Percentiles rank a stretch among this genome's conserved stretches.
phyloP scores from a whole-genome alignment of 2,797 vertebrate genomes.

The Acrocephalus scirpaceus region DNA sequence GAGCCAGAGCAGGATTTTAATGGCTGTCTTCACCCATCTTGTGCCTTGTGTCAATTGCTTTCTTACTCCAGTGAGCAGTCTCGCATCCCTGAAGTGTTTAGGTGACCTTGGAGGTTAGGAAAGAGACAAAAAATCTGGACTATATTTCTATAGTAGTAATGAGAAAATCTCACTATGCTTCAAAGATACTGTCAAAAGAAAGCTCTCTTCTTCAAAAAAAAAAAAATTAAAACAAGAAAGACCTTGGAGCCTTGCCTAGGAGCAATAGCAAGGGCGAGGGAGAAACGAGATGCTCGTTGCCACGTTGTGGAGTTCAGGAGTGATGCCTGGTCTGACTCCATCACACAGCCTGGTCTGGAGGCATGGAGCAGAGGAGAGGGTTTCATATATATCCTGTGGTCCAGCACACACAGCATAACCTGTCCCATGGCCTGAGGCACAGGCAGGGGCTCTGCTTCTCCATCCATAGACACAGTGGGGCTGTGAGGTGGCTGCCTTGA shows the following conservation, averaged over 20 bases:
- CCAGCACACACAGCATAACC: not conserved
- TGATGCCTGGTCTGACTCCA: not conserved
- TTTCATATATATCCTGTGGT: not conserved
- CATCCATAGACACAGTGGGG: fast-evolving
- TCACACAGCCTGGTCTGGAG: not conserved
- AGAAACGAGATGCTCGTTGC: not conserved
- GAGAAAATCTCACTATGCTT: not conserved
- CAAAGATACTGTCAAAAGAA: not conserved
- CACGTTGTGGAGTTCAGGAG: not conserved
- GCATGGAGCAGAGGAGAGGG: not conserved
- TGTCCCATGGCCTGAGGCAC: not conserved
- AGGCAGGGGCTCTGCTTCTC: not conserved
- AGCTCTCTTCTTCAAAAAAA: not conserved
- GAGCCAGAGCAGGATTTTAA: constrained; percentile 51
- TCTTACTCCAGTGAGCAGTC: constrained; percentile 10
- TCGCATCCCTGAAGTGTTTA: not conserved
- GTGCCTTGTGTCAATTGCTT: constrained; percentile 44
- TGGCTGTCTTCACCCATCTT: constrained; percentile 59
- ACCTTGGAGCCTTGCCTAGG: not conserved
- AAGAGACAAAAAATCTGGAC: not conserved
- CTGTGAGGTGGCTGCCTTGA: not conserved
- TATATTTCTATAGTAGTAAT: not conserved
- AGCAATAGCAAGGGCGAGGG: not conserved
- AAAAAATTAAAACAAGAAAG: fast-evolving
- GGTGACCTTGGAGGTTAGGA: constrained; percentile 36